These are phyloP conservation scores for Onychomys leucogaster DNA, from an alignment of 2,797 vertebrate species.

Conservation along the genomic window DNA sequence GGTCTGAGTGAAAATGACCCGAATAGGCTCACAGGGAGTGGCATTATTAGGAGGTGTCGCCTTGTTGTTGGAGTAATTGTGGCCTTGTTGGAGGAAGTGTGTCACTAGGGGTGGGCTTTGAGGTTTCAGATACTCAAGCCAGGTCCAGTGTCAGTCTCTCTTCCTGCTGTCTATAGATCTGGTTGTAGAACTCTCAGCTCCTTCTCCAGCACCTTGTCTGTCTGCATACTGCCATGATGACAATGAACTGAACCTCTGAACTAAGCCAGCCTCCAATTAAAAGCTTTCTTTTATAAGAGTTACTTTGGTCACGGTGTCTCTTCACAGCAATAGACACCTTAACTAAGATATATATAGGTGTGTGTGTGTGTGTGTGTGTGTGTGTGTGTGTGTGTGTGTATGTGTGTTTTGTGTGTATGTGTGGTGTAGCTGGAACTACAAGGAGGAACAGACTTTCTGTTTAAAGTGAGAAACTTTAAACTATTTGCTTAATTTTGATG, in stretches of 20 bases:
- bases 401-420: background rate
- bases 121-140: background rate
- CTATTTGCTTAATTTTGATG: slow-evolving; percentile 24
- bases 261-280: background rate
- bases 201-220: background rate
- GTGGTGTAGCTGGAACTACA: background rate
- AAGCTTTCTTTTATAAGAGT: background rate
- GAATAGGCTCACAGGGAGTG: background rate
- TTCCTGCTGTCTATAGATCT: background rate
- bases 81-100: background rate
- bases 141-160: background rate
- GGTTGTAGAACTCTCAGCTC: background rate
- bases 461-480: background rate
- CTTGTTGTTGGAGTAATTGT: background rate
- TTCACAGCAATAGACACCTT: background rate
- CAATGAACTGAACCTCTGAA: background rate
- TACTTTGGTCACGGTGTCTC: background rate
- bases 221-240: background rate
- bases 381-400: background rate
- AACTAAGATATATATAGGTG: background rate
- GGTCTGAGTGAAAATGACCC: background rate
- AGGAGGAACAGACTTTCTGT: background rate
- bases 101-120: background rate
- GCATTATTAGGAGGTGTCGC: background rate
- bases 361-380: background rate